Evolutionary conservation across 2,113 vertebrate genomes (phyloP).

Genomic region (Rousettus leschenaultii): DNA sequence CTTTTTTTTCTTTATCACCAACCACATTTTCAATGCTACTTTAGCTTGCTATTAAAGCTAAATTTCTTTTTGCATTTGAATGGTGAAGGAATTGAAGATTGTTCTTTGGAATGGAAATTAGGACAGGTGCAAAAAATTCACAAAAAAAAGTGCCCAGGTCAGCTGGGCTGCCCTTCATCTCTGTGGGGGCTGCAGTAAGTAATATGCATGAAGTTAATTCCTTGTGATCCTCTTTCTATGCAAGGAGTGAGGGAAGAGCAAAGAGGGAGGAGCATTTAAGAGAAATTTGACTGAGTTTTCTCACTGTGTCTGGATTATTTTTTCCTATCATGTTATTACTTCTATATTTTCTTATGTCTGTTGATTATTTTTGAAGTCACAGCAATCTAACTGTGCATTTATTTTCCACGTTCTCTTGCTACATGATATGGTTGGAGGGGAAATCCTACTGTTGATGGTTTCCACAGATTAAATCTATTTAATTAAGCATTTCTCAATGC

Average conservation of each 20-base stretch:
- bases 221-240: not conserved
- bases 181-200: too few relatives aligned
- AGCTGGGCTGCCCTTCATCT: rapidly evolving
- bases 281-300: not conserved
- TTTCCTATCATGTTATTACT: not conserved
- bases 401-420: not conserved
- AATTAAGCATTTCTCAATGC: not conserved
- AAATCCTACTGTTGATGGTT: not conserved
- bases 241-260: too few relatives aligned
- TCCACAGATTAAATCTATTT: not conserved
- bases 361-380: not conserved
- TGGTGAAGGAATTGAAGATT: not conserved
- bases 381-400: not conserved
- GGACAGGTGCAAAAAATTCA: not conserved
- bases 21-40: not conserved
- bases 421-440: not conserved
- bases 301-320: not conserved
- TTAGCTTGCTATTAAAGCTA: not conserved
- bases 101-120: not conserved
- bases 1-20: not conserved
- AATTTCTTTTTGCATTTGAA: not conserved
- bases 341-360: not conserved
- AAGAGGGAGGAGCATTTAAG: not conserved
- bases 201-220: not conserved
- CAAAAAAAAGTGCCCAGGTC: rapidly evolving